Conservation (phyloP, 92 coral and sea anemone genomes). For the Pocillopora meandrina region DNA sequence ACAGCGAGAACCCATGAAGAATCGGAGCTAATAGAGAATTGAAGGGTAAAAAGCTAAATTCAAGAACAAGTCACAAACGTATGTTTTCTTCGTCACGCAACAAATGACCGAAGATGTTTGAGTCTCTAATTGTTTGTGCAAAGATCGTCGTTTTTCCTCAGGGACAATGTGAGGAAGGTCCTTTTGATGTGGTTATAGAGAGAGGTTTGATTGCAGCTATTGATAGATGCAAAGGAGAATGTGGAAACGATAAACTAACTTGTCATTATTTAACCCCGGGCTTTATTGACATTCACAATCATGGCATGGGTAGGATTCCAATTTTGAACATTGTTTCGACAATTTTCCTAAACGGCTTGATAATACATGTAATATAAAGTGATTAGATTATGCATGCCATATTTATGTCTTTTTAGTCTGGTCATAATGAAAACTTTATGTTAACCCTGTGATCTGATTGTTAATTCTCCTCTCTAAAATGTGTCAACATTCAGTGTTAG, state of each 20-base stretch:
- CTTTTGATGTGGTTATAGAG: conserved; percentile 40
- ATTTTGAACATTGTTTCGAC: neutral
- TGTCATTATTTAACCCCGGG: conserved; percentile 62
- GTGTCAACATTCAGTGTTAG: too few species aligned
- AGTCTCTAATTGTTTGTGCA: conserved; percentile 39
- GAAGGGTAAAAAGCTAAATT: too few species aligned
- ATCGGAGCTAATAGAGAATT: too few species aligned
- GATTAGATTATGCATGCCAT: neutral
- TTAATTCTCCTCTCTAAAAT: too few species aligned
- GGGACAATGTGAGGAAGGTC: conserved; percentile 44
- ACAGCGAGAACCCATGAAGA: too few species aligned
- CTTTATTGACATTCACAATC: conserved; percentile 65
- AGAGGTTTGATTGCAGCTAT: conserved; percentile 40
- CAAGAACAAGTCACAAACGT: too few species aligned
- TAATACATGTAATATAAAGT: neutral
- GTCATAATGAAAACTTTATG: too few species aligned
- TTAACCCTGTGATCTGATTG: too few species aligned
- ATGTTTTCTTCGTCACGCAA: too few species aligned
- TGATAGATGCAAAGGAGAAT: conserved; percentile 26
- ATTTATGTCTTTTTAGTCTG: too few species aligned
- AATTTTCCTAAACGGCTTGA: neutral
- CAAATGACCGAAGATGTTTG: neutral
- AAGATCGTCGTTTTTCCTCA: conserved; percentile 56
- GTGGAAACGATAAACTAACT: conserved; percentile 12
- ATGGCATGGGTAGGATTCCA: conserved; percentile 53